phyloP scores from a whole-genome alignment of 2,888 invertebrate species.

The Theristus sp. region DNA sequence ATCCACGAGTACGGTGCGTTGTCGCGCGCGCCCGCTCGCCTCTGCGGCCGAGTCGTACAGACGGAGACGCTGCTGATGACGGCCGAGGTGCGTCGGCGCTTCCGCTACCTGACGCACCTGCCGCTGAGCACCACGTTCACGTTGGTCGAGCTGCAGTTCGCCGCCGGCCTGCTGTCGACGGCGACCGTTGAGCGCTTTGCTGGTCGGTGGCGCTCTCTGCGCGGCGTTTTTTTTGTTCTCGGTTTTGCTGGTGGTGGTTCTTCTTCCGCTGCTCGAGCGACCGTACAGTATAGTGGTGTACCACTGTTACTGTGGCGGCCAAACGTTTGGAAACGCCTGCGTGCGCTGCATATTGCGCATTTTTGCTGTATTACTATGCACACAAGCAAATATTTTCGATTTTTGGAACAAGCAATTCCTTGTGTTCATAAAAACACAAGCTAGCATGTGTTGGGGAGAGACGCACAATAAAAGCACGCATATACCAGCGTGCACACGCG shows the following conservation, averaged over 20 bases:
- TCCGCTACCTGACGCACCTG: constrained; percentile 61
- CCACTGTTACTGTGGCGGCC: no score
- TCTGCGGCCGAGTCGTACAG: constrained; percentile 56
- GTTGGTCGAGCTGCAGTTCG: constrained; percentile 64
- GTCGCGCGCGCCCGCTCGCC: constrained; percentile 50
- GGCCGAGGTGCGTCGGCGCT: constrained; percentile 53
- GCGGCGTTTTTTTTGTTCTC: background rate
- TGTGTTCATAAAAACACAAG: no score
- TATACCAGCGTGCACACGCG: no score
- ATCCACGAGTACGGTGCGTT: constrained; percentile 64
- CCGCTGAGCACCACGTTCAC: constrained; percentile 76
- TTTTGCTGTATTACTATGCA: no score
- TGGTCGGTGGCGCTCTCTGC: background rate
- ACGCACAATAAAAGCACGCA: no score
- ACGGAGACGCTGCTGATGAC: constrained; percentile 67
- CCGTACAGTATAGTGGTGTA: no score
- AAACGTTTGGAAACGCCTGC: no score
- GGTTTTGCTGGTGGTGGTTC: background rate
- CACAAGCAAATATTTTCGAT: no score
- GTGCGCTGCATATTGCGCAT: no score
- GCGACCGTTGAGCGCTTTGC: constrained; percentile 35
- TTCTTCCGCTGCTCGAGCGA: no score
- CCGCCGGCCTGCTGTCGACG: constrained; percentile 49
- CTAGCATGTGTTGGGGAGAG: no score
- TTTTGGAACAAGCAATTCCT: no score